A percentile compares a stretch with the other conserved stretches of the same genome.
Conservation (phyloP, 2,113 vertebrate genomes). For the Ammodramus savannarum region DNA sequence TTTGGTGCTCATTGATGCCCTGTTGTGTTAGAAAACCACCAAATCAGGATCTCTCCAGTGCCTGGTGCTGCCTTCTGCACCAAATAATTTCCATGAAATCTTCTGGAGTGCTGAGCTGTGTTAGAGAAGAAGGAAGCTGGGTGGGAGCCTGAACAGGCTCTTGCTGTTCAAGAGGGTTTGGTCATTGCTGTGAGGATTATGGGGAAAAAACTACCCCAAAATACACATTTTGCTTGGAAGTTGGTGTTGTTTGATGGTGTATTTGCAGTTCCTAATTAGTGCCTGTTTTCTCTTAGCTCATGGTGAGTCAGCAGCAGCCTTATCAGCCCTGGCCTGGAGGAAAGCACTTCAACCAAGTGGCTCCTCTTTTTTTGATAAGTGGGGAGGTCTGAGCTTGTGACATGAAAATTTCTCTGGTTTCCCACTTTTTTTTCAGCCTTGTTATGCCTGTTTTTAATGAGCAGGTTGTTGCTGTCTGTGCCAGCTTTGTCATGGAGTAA, state of each 20-base stretch:
- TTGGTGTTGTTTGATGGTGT: not conserved
- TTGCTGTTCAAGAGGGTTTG: not conserved
- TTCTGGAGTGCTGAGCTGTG: not conserved
- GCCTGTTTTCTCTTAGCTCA: not conserved
- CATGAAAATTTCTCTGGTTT: not conserved
- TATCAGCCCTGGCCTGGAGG: not conserved
- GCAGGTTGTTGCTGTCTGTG: not conserved
- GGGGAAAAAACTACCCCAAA: not conserved
- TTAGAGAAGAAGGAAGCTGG: not conserved
- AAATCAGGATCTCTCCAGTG: not conserved
- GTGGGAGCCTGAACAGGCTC: not conserved
- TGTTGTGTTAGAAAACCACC: not conserved
- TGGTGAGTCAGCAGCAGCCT: conserved; percentile 28
- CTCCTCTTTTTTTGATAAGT: not conserved
- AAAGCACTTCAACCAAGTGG: not conserved
- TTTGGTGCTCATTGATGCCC: not conserved
- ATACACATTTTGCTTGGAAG: not conserved
- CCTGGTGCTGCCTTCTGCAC: not conserved
- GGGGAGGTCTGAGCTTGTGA: not conserved
- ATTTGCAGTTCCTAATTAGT: not conserved
- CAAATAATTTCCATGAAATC: not conserved
- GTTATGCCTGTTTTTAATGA: not conserved
- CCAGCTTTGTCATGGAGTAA: not conserved
- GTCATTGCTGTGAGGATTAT: not conserved
- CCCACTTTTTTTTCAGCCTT: not conserved